Evolutionary conservation across 2,113 vertebrate genomes (phyloP), one percentile per base, ranked within the genome.

Genomic region (Tychaedon coryphoeus): DNA sequence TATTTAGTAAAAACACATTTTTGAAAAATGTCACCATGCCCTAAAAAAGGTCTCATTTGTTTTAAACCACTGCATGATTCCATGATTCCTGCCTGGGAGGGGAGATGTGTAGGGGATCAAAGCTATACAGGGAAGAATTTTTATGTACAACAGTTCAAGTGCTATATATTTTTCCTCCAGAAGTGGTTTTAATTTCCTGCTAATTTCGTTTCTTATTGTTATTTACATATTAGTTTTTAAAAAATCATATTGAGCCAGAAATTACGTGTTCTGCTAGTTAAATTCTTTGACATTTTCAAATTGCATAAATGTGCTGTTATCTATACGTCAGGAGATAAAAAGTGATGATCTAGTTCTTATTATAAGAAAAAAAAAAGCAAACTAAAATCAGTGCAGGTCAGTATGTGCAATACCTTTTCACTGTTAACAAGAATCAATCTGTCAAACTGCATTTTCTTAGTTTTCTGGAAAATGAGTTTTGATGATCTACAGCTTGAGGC

Each of bases 391-490:
- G 1, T 87, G 81, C 48, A 69, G 20, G 65, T 50, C 71, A 65
- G 23, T 65, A 69, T 61, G 31, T 69, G 48, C 45, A 92, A 81
- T 67, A 62, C 4, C 5, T 86, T 76, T 84, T 69, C n/a, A 53
- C 17, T 74, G 33, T 75, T 89, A 81, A 81, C n/a, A 71, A 82
- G 57, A 89, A 81, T 61, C 24, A 69, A 54, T 81, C 51, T 40
- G 58, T 90, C 66, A 83, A 86, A 70, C 17, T n/a, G 7, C 26
- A 65, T 79, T 76, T 79, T 50, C 3, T 60, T 70, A 57, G 19
- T 70, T 78, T 83, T 72, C 34, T 84, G 40, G n/a, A 91, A 91
- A 79, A 82, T 75, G 5, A 79, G 7, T 82, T 96, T 74, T 78
- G 73, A 71, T 80, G 33, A 72, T 86, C 13, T 75, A 58, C 48